These are phyloP conservation scores for Dusona sp. DNA, from an alignment of 2,888 invertebrate species.

Conservation along the genomic window DNA sequence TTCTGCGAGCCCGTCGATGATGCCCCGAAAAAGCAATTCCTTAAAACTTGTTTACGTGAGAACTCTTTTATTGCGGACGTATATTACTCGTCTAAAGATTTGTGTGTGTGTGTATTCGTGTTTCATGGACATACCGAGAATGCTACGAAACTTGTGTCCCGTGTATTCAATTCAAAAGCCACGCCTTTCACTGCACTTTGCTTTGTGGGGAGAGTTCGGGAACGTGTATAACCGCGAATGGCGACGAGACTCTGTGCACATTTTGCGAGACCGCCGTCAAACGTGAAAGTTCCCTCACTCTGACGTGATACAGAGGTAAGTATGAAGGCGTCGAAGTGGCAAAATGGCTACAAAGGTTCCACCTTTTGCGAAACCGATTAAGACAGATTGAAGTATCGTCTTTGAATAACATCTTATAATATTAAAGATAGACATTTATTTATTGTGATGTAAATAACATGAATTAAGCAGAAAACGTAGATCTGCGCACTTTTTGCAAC, in stretches of 20 bases:
- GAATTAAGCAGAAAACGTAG: neutral
- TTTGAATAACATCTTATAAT: neutral
- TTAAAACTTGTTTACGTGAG: conserved; percentile 62
- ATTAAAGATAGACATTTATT: neutral
- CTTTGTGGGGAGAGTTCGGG: conserved; percentile 53
- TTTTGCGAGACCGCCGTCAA: conserved; percentile 49
- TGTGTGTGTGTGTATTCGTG: neutral
- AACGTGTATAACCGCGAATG: conserved; percentile 63
- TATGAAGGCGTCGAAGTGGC: conserved; percentile 46
- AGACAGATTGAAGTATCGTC: neutral
- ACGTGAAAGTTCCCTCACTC: conserved; percentile 65
- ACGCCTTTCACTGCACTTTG: conserved; percentile 67
- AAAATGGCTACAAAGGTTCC: conserved; percentile 63
- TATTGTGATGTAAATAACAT: neutral
- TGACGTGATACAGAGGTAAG: conserved; percentile 37
- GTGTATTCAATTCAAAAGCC: conserved; percentile 61
- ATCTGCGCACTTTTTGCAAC: neutral
- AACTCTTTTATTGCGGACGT: conserved; percentile 54
- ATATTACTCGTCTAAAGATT: conserved; percentile 28
- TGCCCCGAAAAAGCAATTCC: conserved; percentile 58
- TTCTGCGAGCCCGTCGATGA: conserved; percentile 12
- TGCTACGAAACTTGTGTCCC: conserved; percentile 14
- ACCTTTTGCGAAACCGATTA: conserved; percentile 36
- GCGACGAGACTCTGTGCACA: conserved; percentile 59
- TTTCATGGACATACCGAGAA: conserved; percentile 17